Evolutionary conservation across 1,140 invertebrate species (phyloP), one percentile per base, ranked within the genome.

Genomic region (Aradophagus sp.): DNA sequence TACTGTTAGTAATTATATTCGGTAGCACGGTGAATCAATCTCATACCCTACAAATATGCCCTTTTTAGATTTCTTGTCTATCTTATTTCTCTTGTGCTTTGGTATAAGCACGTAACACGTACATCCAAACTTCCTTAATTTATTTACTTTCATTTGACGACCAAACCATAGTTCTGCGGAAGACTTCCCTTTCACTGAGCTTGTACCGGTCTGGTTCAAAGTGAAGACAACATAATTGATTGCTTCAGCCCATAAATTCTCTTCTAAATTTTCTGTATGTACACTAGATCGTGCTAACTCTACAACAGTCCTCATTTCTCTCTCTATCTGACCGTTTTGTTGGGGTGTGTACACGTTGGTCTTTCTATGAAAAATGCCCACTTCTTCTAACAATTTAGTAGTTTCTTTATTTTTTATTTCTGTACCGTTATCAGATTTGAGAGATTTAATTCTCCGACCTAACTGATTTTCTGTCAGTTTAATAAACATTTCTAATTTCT

Each of bases 181-280:
- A 36, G 7, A 17, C 3, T 5, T 12, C 8, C 23, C 38, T 27
- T 27, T 27, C 1, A 42, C 13, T 13, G 38, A 42, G n/a, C 38
- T 42, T 10, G 38, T 42, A 2, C 38, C 19, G 1, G 38, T 42
- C 13, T 42, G 38, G 8, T 42, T 42, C 2, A 42, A 10, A n/a
- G 38, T 42, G 10, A 17, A 15, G 1, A 38, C 35, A 11, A n/a
- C 16, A 15, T 38, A 19, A 20, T 38, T 38, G 17, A 38, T 12
- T 7, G 17, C 35, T 38, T 38, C 35, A 38, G 35, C 35, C 35
- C 16, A 38, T 11, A 38, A 20, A 19, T 20, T 2, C 20, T 38
- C 35, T 11, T 5, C 2, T 7, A 38, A 12, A 8, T n/a, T n/a
- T 20, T 19, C 14, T 4, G 16, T n/a, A 6, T 38, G 35, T 19